These are phyloP conservation scores for Mareca penelope DNA, from an alignment of 2,797 vertebrate genomes.

Conservation along the genomic window DNA sequence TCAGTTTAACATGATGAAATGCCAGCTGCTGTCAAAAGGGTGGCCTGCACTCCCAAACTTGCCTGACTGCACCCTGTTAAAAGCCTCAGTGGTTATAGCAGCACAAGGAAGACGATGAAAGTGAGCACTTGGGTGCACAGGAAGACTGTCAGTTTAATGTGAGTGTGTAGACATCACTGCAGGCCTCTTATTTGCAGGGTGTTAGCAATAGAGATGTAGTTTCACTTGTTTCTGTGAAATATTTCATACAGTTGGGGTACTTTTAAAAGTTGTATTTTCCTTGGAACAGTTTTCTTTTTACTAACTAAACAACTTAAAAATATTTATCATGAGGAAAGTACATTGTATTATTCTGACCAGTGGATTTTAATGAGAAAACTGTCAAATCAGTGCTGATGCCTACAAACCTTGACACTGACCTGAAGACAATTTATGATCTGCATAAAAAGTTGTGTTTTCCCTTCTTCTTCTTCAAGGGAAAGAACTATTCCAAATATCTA, in stretches of 20 bases:
- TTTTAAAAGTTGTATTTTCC: neutral
- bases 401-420: neutral
- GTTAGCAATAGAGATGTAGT: neutral
- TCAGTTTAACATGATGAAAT: conserved; percentile 38
- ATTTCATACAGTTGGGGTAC: neutral
- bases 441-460: neutral
- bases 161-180: neutral
- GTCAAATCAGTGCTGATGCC: neutral
- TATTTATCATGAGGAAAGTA: neutral
- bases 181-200: neutral
- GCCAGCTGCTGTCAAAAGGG: conserved; percentile 2
- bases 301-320: neutral
- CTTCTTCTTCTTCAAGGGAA: neutral
- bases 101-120: neutral
- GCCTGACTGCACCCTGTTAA: fast-evolving
- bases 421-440: neutral
- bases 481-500: neutral
- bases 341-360: neutral
- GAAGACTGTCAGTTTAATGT: neutral
- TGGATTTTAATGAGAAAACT: neutral
- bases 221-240: neutral
- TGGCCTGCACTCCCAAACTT: neutral
- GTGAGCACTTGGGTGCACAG: neutral
- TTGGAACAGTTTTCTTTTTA: neutral
- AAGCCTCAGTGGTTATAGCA: neutral